Conservation (phyloP, 2,888 invertebrate genomes). For the Antheraea yamamai region DNA sequence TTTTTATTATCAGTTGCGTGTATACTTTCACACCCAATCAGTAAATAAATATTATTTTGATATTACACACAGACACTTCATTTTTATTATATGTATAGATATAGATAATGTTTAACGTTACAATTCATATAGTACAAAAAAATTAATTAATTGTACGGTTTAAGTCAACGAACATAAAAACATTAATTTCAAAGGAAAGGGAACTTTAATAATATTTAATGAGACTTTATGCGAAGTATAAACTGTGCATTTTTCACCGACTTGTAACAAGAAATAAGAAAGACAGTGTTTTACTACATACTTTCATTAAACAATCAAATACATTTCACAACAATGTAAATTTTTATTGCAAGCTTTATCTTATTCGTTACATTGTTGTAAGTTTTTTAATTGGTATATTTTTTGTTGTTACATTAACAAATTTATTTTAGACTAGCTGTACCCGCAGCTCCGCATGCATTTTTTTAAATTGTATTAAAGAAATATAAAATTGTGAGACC, state of each 20-base stretch:
- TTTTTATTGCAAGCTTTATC: background rate
- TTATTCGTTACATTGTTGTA: background rate
- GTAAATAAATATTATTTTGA: too few species aligned
- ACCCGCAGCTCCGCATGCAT: too few species aligned
- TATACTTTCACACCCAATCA: too few species aligned
- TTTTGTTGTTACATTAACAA: background rate
- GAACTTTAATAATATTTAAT: slow-evolving; percentile 7
- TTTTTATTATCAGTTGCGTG: too few species aligned
- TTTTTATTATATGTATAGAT: too few species aligned
- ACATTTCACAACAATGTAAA: background rate
- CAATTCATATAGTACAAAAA: background rate
- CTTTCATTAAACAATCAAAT: background rate
- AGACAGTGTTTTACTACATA: background rate
- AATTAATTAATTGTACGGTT: background rate
- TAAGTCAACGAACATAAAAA: background rate
- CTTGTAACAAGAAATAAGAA: background rate
- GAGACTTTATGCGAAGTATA: background rate
- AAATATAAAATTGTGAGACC: too few species aligned
- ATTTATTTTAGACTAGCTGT: background rate
- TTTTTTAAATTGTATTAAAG: too few species aligned
- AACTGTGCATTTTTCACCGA: background rate
- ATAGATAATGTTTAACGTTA: background rate
- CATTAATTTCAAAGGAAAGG: background rate
- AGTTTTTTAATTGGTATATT: background rate
- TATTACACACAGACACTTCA: too few species aligned